Base-by-base conservation (phyloP, 2,888 invertebrate genomes). In the Anaspis maculata region DNA sequence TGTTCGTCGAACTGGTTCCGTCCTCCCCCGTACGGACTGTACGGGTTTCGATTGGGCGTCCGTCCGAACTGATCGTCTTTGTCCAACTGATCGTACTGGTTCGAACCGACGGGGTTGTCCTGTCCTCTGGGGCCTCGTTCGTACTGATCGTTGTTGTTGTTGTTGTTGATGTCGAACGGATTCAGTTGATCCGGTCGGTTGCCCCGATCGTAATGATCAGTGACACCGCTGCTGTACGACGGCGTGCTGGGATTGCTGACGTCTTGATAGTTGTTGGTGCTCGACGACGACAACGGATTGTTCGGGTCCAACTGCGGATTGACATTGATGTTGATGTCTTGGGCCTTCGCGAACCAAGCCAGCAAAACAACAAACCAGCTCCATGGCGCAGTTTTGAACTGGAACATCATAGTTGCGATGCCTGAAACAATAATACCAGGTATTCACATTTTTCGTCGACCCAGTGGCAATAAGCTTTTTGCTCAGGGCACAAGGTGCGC, bases 391-490 rank as follows among this genome's bases (percentile, higher is more conserved):
- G 30, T 32, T 42, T 46, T 34, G 36, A 44, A 35, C 43, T 41
- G 46, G n/a, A n/a, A n/a, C 54, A 52, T 54, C 42, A 44, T 49
- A 37, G 35, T 40, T 25, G 15, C n/a, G n/a, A n/a, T n/a, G n/a
- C n/a, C n/a, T n/a, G n/a, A n/a, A n/a, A n/a, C n/a, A n/a, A n/a
- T n/a, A n/a, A n/a, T n/a, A n/a, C n/a, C n/a, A n/a, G n/a, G n/a
- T n/a, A n/a, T n/a, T n/a, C n/a, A n/a, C n/a, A n/a, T n/a, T n/a
- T n/a, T n/a, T n/a, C n/a, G n/a, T n/a, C n/a, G n/a, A n/a, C n/a
- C n/a, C n/a, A n/a, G n/a, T n/a, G n/a, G n/a, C n/a, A n/a, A n/a
- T n/a, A n/a, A n/a, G n/a, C n/a, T n/a, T n/a, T n/a, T n/a, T n/a
- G n/a, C n/a, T n/a, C n/a, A n/a, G n/a, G n/a, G n/a, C n/a, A n/a